These are phyloP conservation scores for Deilephila porcellus DNA, from an alignment of 2,888 invertebrate species.

Conservation along the genomic window DNA sequence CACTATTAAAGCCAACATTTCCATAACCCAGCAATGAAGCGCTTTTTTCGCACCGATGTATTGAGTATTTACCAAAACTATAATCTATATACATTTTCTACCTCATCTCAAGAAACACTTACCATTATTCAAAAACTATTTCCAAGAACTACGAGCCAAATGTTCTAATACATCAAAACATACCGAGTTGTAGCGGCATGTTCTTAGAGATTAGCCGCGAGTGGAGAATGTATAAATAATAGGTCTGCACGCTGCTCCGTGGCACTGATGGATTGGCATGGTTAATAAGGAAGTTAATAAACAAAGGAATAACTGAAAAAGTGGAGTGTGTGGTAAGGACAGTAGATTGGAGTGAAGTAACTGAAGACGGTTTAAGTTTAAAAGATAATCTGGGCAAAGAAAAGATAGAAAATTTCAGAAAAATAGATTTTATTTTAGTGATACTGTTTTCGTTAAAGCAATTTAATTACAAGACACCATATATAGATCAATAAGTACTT, in stretches of 20 bases:
- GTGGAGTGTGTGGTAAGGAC: background rate
- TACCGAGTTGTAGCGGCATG: conserved; percentile 45
- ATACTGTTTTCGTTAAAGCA: too few species aligned
- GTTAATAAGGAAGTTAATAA: conserved; percentile 37
- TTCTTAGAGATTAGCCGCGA: conserved; percentile 53
- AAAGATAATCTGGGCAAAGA: background rate
- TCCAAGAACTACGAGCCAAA: conserved; percentile 19
- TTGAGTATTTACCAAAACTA: background rate
- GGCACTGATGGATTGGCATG: conserved; percentile 68
- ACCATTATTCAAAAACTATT: background rate
- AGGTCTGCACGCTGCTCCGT: conserved; percentile 41
- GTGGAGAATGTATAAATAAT: conserved; percentile 74
- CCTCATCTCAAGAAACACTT: background rate
- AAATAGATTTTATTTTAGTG: too few species aligned
- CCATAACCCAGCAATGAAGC: background rate
- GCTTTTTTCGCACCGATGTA: too few species aligned
- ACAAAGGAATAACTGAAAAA: conserved; percentile 24
- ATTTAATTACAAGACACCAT: too few species aligned
- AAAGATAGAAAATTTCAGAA: too few species aligned
- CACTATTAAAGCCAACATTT: too few species aligned
- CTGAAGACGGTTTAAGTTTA: background rate
- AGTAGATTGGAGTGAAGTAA: background rate
- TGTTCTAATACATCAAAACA: conserved; percentile 52
- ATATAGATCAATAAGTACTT: too few species aligned
- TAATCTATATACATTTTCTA: background rate